Evolutionary conservation across 92 coral and sea anemone genomes (phyloP).

Genomic region (Zoanthus sansibaricus): DNA sequence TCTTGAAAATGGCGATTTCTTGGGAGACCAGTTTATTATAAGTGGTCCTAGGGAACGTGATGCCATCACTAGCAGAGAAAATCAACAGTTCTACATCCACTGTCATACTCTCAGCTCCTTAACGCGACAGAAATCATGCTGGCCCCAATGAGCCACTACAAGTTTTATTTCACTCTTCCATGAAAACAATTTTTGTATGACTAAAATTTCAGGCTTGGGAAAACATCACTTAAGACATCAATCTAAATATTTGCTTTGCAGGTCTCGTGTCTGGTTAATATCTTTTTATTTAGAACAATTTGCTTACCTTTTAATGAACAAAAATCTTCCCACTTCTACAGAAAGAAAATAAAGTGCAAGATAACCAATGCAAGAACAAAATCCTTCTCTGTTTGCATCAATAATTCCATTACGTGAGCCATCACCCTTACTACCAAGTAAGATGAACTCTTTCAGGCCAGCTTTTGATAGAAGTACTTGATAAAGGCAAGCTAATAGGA

Average conservation of each 20-base stretch:
- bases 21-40: not conserved
- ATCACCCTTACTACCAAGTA: slow-evolving; percentile 82
- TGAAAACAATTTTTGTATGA: no score
- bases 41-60: not conserved
- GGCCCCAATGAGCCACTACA: no score
- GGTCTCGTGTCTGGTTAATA: no score
- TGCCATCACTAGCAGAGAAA: no score
- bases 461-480: slow-evolving; percentile 66
- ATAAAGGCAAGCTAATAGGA: slow-evolving; percentile 66
- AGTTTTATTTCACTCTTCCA: no score
- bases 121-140: no score
- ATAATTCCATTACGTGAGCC: slow-evolving; percentile 78
- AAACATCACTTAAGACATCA: not conserved
- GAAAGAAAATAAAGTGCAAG: slow-evolving; percentile 87
- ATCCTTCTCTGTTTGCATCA: slow-evolving; percentile 96
- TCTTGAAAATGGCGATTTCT: no score
- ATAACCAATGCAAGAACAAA: slow-evolving; percentile 88
- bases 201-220: no score
- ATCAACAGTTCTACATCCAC: no score
- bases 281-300: not conserved
- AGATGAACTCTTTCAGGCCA: slow-evolving; percentile 74
- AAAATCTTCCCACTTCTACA: slow-evolving; percentile 78
- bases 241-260: no score
- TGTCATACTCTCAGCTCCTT: no score
- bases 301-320: slow-evolving; percentile 80